Percentiles rank a stretch among this genome's conserved stretches.
Evolutionary conservation across 2,797 vertebrate species (phyloP).

Genomic region (Enteromius treurensis): DNA sequence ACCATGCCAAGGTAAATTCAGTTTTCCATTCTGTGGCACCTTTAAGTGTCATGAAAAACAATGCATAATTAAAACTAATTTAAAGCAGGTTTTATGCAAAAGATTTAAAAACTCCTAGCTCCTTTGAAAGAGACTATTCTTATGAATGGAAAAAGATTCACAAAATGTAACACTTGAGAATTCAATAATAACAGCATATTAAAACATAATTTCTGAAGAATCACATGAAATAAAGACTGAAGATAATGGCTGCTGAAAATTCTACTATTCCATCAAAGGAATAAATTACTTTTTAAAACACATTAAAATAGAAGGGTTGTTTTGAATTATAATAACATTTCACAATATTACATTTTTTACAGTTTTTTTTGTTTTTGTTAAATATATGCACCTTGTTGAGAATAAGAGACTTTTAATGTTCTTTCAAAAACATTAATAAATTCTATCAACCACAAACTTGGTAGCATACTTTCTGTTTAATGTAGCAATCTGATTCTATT

Average conservation of each 20-base stretch:
- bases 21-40: no score
- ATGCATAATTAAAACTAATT: background rate
- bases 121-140: background rate
- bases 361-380: background rate
- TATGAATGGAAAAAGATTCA: background rate
- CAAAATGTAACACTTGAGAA: background rate
- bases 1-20: no score
- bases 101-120: background rate
- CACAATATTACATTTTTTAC: background rate
- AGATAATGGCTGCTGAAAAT: background rate
- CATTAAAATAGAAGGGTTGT: conserved; percentile 7
- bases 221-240: background rate
- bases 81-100: background rate
- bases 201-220: background rate
- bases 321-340: background rate
- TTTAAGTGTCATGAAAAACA: background rate
- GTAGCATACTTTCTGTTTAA: background rate
- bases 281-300: background rate
- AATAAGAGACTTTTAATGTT: background rate
- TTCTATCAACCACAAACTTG: background rate
- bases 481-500: conserved; percentile 7
- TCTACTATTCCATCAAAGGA: background rate
- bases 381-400: background rate
- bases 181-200: background rate
- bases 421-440: background rate